Evolutionary conservation across 2,888 invertebrate genomes (phyloP), one percentile per base, ranked within the genome.

Genomic region (Parnassius mnemosyne): DNA sequence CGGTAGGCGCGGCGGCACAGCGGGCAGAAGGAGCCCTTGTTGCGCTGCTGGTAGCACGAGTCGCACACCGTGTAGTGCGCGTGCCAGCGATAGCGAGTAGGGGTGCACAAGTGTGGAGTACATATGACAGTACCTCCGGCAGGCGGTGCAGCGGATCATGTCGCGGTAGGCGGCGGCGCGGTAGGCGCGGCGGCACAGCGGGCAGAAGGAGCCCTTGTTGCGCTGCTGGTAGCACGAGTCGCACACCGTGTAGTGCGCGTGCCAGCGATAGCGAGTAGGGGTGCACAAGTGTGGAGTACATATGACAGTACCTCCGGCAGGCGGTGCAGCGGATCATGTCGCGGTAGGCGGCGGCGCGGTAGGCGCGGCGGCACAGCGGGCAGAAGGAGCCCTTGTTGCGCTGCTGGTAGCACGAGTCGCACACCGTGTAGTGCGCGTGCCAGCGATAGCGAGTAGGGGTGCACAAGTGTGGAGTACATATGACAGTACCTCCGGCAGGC

Each of bases 151-250:
- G 78, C 97, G 96, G 52, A 97, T 96, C 98, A 99, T 98, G 87
- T 97, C 97, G 70, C 97, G 94, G 87, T 98, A 96, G 46, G 97
- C 97, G 68, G 97, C 97, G 65, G 98, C 97, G 68, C 98, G 93
- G 89, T 99, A 99, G 1, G 98, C 98, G 76, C 97, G 95, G 69
- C 96, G 95, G 86, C 99, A 99, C 55, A 99, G 93, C 44, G 98
- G 98, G 87, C 99, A 99, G 68, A 96, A 97, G 65, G 96, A 96
- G 64, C 98, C 98, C 88, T 99, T 99, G 89, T 99, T 99, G 58
- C 98, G 93, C 85, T 98, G 98, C 85, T 99, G 99, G 91, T 99
- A 99, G 90, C 99, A 99, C 53, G 98, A 98, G 93, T 99, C 99
- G 90, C 99, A 99, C 69, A 99, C 97, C 0, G 98, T 97, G 92